A percentile compares a stretch with the other conserved stretches of the same genome.
phyloP scores from a whole-genome alignment of 2,113 vertebrate genomes.

The Poeciliopsis prolifica region DNA sequence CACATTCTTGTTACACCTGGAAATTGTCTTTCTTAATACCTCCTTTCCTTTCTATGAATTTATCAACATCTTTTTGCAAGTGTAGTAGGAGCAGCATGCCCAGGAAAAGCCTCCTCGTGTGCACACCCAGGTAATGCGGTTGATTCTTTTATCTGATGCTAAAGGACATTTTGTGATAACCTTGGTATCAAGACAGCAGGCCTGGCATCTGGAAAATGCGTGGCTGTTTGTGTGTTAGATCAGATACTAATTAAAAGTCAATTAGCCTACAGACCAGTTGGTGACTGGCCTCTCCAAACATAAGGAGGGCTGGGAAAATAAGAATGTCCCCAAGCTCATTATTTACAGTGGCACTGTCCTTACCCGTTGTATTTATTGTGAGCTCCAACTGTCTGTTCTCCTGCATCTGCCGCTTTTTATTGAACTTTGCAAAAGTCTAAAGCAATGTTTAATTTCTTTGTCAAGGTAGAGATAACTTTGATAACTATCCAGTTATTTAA shows the following conservation, averaged over 20 bases:
- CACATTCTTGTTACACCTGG: neutral
- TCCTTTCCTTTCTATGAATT: slow-evolving; percentile 3
- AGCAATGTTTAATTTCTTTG: neutral
- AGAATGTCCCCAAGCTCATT: slow-evolving; percentile 65
- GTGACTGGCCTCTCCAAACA: slow-evolving; percentile 67
- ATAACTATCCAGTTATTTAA: too few relatives aligned
- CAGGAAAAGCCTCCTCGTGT: neutral
- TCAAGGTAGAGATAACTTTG: too few relatives aligned
- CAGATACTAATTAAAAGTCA: slow-evolving; percentile 77
- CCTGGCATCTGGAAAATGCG: slow-evolving; percentile 26
- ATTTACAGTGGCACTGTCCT: slow-evolving; percentile 58
- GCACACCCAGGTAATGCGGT: neutral
- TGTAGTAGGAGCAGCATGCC: too few relatives aligned
- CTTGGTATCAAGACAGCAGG: neutral
- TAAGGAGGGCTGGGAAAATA: slow-evolving; percentile 46
- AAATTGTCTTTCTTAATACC: neutral
- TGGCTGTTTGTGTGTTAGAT: slow-evolving; percentile 54
- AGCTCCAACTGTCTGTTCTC: slow-evolving; percentile 27
- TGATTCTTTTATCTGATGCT: slow-evolving; percentile 1
- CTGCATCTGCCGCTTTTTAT: slow-evolving; percentile 10
- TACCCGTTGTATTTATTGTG: slow-evolving; percentile 36
- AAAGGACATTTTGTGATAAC: slow-evolving; percentile 50
- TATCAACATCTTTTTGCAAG: neutral
- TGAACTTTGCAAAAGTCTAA: neutral
- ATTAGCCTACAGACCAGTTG: slow-evolving; percentile 66